phyloP scores from a whole-genome alignment of 2,797 vertebrate genomes.

The Gallinago solitaria region DNA sequence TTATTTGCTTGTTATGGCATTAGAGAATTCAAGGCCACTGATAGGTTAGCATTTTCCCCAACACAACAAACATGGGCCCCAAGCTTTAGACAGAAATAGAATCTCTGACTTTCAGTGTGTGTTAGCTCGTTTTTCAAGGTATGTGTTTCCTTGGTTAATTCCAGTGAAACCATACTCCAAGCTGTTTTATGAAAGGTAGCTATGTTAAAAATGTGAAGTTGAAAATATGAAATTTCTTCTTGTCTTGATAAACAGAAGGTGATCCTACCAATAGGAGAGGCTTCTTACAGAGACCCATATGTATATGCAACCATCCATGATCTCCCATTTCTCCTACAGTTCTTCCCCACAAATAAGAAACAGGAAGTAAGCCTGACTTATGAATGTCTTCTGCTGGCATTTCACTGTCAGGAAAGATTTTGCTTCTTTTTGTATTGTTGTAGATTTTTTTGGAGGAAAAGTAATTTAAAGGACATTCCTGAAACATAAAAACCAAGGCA shows the following conservation, averaged over 20 bases:
- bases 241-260: neutral
- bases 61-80: neutral
- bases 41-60: neutral
- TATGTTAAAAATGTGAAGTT: neutral
- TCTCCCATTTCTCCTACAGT: neutral
- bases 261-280: neutral
- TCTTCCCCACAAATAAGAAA: neutral
- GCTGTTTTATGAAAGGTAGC: neutral
- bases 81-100: neutral
- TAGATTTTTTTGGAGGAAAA: neutral
- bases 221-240: neutral
- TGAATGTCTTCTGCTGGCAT: neutral
- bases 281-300: neutral
- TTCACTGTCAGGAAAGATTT: neutral
- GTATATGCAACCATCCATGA: neutral
- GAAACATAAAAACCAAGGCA: neutral
- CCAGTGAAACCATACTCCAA: neutral
- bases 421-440: neutral
- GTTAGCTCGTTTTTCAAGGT: neutral
- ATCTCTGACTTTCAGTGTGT: neutral
- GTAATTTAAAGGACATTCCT: neutral
- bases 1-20: neutral
- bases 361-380: neutral
- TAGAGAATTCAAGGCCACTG: neutral
- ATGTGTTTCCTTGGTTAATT: neutral